Evolutionary conservation across 2,888 invertebrate species (phyloP).

Genomic region (Tanytarsus gracilentus): DNA sequence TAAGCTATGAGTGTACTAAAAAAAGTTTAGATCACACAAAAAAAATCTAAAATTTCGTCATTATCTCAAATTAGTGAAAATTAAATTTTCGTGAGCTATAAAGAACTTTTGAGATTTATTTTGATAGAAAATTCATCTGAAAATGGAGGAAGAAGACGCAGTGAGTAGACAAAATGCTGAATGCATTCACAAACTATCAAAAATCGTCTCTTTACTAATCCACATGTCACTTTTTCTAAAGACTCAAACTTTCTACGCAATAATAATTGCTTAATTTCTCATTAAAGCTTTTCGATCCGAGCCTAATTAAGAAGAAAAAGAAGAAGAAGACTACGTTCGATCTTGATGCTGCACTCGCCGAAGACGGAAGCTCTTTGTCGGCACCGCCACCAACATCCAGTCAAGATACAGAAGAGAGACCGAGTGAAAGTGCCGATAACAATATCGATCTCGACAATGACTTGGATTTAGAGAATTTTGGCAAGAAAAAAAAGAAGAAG

Average conservation of each 20-base stretch:
- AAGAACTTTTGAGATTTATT: too few relatives aligned
- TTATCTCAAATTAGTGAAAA: too few relatives aligned
- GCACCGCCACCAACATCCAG: constrained; percentile 32
- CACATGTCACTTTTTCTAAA: neutral
- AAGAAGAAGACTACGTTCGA: constrained; percentile 94
- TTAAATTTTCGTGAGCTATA: too few relatives aligned
- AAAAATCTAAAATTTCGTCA: too few relatives aligned
- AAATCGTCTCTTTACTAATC: too few relatives aligned
- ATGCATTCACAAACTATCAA: neutral
- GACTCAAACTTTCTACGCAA: neutral
- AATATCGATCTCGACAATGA: constrained; percentile 58
- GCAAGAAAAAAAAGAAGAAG: constrained; percentile 85
- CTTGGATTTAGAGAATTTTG: constrained; percentile 73
- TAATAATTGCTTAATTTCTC: constrained; percentile 25
- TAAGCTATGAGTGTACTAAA: too few relatives aligned
- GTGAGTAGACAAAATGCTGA: neutral
- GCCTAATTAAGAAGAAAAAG: constrained; percentile 83
- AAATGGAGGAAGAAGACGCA: constrained; percentile 18
- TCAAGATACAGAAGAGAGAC: constrained; percentile 41
- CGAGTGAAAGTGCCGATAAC: constrained; percentile 49
- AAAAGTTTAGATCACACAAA: too few relatives aligned
- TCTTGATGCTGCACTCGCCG: constrained; percentile 71
- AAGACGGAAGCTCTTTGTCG: constrained; percentile 39
- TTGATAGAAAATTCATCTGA: too few relatives aligned
- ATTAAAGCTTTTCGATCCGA: constrained; percentile 71